Base-by-base conservation (phyloP, 2,113 vertebrate genomes). In the Clinocottus analis region DNA sequence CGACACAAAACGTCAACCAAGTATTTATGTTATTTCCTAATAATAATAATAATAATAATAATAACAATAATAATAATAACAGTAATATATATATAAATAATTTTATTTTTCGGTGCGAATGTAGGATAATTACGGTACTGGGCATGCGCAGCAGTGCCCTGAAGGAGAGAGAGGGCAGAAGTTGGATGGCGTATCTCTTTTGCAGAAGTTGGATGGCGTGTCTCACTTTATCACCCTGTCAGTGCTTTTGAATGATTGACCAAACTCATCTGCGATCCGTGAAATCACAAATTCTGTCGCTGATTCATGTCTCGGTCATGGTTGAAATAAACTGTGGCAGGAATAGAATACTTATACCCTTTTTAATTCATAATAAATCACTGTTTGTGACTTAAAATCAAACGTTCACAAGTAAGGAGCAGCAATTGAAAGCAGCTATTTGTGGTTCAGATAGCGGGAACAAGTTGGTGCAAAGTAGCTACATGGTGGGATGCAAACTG, bases 161-260 rank as follows among this genome's bases (percentile, higher is more conserved):
- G 60, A 33, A 58, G 78, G 68, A 31, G 79, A 59, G 77, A 74
- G 84, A 70, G 71, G 61, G 41, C 61, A 88, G 82, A 92, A 93
- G 91, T 93, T 92, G 60, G 77, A 90, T 85, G 77, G 74, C 53
- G 80, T n/a, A n/a, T n/a, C n/a, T n/a, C n/a, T n/a, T n/a, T n/a
- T n/a, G 41, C 61, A 88, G 82, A 92, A 93, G 91, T 93, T 92
- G 60, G 77, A 90, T 85, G 77, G 74, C 53, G 80, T n/a, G n/a
- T n/a, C n/a, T n/a, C n/a, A n/a, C 76, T 91, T 90, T 91, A 84
- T 91, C 77, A 76, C 56, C 60, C 12, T 17, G 70, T 77, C 29
- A 19, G 12, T n/a, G 64, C 29, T 60, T 61, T 31, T 69, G 4
- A 53, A 41, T 41, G 39, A 41, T 41, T 56, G 27, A 53, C 4